These are phyloP conservation scores for Bombus balteatus DNA, from an alignment of 1,140 invertebrate species.

Conservation along the genomic window DNA sequence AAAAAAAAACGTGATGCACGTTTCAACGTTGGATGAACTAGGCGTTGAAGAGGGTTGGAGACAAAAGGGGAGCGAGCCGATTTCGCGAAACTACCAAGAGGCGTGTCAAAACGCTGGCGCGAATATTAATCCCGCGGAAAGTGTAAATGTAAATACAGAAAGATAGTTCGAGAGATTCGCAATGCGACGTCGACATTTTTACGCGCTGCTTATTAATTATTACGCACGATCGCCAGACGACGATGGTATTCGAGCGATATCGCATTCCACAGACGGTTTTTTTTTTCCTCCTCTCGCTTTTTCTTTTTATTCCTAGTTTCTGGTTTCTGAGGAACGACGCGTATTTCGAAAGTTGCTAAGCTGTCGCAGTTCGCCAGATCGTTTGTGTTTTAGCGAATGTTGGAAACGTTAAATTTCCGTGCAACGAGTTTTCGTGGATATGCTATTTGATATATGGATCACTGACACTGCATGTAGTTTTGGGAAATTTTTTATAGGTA, in stretches of 20 bases:
- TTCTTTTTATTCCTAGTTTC: background rate
- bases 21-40: too few species aligned
- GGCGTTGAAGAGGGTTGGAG: too few species aligned
- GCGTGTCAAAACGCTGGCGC: background rate
- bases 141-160: background rate
- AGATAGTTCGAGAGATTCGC: background rate
- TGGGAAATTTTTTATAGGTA: background rate
- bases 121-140: background rate
- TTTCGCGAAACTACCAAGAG: background rate
- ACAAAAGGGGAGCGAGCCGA: background rate
- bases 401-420: background rate
- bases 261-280: background rate
- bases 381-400: too few species aligned
- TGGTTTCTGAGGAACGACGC: background rate
- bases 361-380: too few species aligned
- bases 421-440: background rate
- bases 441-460: background rate
- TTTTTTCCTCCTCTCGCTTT: background rate
- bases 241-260: background rate
- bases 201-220: constrained; percentile 3
- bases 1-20: background rate
- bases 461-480: background rate
- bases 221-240: background rate
- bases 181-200: background rate
- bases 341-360: constrained; percentile 1